Evolutionary conservation across 2,888 invertebrate species (phyloP).

Genomic region (Drosophila aldrichi): DNA sequence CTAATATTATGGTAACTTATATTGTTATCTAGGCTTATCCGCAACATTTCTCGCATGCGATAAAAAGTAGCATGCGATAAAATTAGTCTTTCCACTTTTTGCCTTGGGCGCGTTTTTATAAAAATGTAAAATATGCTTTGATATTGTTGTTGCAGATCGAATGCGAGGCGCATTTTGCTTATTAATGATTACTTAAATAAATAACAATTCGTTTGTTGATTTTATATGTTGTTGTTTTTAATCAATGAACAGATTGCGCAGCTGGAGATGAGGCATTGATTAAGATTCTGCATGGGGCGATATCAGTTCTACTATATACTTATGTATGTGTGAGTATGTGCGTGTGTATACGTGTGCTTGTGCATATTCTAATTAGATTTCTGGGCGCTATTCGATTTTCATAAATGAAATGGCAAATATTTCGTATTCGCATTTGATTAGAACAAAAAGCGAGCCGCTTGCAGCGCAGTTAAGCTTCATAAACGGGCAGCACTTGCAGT

Average conservation of each 20-base stretch:
- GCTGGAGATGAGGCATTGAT: constrained; percentile 33
- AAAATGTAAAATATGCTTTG: background rate
- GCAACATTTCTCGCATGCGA: constrained; percentile 16
- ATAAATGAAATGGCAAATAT: constrained; percentile 65
- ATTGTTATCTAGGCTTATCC: background rate
- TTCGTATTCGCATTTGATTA: constrained; percentile 56
- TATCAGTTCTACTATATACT: constrained; percentile 7
- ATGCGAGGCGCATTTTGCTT: constrained; percentile 45
- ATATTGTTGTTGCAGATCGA: constrained; percentile 26
- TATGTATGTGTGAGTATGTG: background rate
- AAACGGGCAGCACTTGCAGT: constrained; percentile 53
- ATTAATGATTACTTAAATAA: constrained; percentile 52
- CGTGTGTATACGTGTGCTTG: constrained; percentile 6
- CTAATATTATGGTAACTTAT: background rate
- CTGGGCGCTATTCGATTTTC: constrained; percentile 64
- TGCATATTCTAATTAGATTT: constrained; percentile 61
- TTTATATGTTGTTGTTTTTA: constrained; percentile 34
- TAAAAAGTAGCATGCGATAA: constrained; percentile 34
- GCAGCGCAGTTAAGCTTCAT: constrained; percentile 25
- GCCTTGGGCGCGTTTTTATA: constrained; percentile 28
- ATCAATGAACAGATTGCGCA: constrained; percentile 57
- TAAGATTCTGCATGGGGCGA: constrained; percentile 23
- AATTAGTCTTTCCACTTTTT: constrained; percentile 1
- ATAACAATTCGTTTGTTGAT: constrained; percentile 5
- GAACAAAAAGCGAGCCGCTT: constrained; percentile 27